Evolutionary conservation across 1,140 invertebrate species (phyloP).

Genomic region (Homarus americanus): DNA sequence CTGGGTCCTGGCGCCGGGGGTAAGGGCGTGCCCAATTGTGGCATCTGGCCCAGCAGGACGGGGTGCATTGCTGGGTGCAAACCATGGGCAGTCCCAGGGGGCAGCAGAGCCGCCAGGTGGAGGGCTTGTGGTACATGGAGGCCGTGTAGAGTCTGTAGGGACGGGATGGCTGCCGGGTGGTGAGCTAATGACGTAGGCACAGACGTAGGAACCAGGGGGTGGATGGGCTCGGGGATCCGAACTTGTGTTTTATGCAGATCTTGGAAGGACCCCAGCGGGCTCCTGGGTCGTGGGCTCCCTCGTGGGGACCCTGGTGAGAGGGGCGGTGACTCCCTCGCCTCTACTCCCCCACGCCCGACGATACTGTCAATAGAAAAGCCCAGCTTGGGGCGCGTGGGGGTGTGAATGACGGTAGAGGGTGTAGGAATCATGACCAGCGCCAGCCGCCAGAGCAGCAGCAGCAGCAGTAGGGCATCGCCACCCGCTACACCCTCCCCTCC

Average conservation of each 20-base stretch:
- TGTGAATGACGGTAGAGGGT: conserved; percentile 66
- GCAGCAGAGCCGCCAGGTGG: conserved; percentile 54
- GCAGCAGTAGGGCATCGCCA: conserved; percentile 23
- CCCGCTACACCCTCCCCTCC: conserved; percentile 37
- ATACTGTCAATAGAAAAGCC: conserved; percentile 71
- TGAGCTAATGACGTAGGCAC: conserved; percentile 52
- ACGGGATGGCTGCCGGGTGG: conserved; percentile 16
- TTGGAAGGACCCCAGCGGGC: conserved; percentile 14
- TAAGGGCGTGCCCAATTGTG: conserved; percentile 64
- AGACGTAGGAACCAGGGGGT: conserved; percentile 56
- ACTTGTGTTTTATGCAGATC: conserved; percentile 56
- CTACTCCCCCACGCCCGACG: conserved; percentile 59
- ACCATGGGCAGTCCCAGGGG: conserved; percentile 33
- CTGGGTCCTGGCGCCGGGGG: conserved; percentile 63
- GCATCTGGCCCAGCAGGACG: conserved; percentile 56
- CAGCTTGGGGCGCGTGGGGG: conserved; percentile 64
- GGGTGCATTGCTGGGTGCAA: conserved; percentile 43
- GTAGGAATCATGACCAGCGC: conserved; percentile 70
- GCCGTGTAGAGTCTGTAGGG: conserved; percentile 35
- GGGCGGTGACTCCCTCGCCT: conserved; percentile 58
- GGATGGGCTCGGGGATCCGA: conserved; percentile 57
- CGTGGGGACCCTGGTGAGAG: conserved; percentile 58
- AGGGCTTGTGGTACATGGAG: conserved; percentile 63
- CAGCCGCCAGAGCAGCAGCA: conserved; percentile 29
- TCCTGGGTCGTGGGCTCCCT: conserved; percentile 50